A percentile compares a stretch with the other conserved stretches of the same genome.
Evolutionary conservation across 2,888 invertebrate species (phyloP).

Genomic region (Amaurobius ferox): DNA sequence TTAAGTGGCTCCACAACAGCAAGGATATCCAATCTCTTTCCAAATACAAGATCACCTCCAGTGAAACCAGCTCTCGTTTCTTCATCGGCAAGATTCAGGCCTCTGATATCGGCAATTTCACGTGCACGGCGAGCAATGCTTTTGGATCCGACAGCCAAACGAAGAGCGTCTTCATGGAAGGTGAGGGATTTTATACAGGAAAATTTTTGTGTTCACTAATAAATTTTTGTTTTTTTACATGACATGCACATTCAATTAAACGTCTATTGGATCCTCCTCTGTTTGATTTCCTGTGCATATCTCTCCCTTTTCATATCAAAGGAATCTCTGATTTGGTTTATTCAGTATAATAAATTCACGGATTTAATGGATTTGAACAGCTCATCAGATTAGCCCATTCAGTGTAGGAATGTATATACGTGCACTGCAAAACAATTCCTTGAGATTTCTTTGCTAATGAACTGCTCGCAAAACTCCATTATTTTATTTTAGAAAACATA

Average conservation of each 20-base stretch:
- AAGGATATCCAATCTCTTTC: neutral
- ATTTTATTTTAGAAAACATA: no score
- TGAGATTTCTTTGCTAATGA: no score
- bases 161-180: constrained; percentile 40
- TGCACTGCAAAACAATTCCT: no score
- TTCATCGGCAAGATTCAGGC: constrained; percentile 29
- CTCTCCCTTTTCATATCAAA: no score
- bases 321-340: no score
- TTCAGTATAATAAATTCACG: no score
- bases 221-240: neutral
- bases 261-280: no score
- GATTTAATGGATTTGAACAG: no score
- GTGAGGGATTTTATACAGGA: constrained; percentile 18
- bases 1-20: constrained; percentile 30
- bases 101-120: constrained; percentile 57
- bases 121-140: constrained; percentile 29
- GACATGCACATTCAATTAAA: neutral
- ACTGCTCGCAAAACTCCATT: no score
- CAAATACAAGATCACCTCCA: constrained; percentile 20
- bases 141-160: constrained; percentile 38
- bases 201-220: neutral
- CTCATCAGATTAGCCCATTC: no score
- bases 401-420: no score
- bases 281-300: no score
- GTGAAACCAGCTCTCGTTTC: constrained; percentile 28